Conservation (phyloP, 2,797 vertebrate species). For the Petrocephalus sullivani region DNA sequence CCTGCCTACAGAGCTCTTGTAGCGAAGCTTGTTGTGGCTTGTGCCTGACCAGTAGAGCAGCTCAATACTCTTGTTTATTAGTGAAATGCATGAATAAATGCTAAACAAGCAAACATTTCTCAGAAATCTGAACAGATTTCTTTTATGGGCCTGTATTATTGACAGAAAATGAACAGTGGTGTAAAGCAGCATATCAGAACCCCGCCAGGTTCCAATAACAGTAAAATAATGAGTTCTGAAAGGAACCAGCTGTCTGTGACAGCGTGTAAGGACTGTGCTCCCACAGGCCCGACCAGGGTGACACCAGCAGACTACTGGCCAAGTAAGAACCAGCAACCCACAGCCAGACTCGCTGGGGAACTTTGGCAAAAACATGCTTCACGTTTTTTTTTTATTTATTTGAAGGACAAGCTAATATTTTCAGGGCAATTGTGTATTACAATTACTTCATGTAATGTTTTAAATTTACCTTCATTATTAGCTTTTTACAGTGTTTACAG, state of each 20-base stretch:
- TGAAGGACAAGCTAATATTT: not conserved
- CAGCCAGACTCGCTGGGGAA: not conserved
- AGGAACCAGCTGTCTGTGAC: conserved; percentile 2
- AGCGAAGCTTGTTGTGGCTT: not conserved
- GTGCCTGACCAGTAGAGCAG: not conserved
- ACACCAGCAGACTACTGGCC: conserved; percentile 37
- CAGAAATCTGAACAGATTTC: not conserved
- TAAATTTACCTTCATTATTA: not conserved
- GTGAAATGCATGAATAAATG: conserved; percentile 10
- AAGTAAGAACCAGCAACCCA: conserved; percentile 21
- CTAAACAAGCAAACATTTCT: not conserved
- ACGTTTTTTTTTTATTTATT: not conserved
- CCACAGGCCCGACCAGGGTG: not conserved
- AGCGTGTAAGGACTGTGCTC: not conserved
- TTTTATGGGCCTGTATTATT: not conserved
- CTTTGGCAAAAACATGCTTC: not conserved
- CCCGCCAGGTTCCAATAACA: not conserved
- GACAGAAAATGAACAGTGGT: not conserved
- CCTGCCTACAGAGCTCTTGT: not conserved
- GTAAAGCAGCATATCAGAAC: not conserved
- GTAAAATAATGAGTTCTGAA: not conserved
- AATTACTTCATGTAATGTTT: not conserved
- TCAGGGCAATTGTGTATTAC: not conserved
- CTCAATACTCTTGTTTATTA: not conserved
- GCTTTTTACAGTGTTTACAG: not conserved